These are phyloP conservation scores for Hoplostethus mediterraneus DNA, from an alignment of 2,797 vertebrate species.

Conservation along the genomic window DNA sequence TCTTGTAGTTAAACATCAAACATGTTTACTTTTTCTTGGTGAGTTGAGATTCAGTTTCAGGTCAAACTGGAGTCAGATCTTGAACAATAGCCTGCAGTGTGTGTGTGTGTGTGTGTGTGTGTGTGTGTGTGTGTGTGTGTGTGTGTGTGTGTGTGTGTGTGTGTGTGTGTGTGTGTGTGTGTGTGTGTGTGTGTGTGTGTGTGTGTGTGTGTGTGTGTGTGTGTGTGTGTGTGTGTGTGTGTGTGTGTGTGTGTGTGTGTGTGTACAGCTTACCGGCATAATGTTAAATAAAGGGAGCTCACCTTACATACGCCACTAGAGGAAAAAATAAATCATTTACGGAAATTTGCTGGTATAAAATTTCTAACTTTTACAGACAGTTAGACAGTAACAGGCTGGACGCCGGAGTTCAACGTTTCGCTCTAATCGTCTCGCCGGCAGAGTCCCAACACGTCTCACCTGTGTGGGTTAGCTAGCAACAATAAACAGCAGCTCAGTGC, in stretches of 20 bases:
- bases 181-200: no score
- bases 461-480: conserved; percentile 2
- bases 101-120: neutral
- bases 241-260: neutral
- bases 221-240: no score
- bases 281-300: neutral
- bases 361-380: neutral
- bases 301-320: neutral
- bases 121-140: no score
- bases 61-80: neutral
- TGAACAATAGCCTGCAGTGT: neutral
- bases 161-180: no score
- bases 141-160: no score
- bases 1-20: neutral
- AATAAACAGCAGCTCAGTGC: conserved; percentile 47
- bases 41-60: neutral
- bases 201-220: no score
- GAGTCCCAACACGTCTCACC: neutral
- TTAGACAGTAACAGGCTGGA: neutral
- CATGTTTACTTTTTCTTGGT: neutral
- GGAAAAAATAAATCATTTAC: neutral
- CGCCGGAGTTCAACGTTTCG: neutral
- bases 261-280: neutral
- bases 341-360: neutral
- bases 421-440: neutral